Evolutionary conservation across 2,113 vertebrate species (phyloP), one percentile per base, ranked within the genome.

Genomic region (Arenaria interpres): DNA sequence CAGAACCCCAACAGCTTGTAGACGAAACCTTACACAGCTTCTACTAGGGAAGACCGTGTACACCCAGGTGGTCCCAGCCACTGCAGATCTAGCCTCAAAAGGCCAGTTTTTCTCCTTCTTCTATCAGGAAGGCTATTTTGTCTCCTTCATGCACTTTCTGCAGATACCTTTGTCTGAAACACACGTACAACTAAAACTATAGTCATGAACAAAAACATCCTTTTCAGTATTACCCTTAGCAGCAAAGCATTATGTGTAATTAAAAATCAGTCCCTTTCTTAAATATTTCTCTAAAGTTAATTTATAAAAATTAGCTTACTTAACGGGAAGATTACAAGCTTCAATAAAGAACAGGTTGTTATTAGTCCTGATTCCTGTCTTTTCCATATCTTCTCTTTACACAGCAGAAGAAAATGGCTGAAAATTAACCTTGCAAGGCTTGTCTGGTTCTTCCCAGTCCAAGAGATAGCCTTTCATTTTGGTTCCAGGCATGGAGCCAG

Each of bases 401-500:
- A 88, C 68, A 75, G 46, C 19, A 86, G 53, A 75, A n/a, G 62
- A 92, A 90, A 93, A 90, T 82, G 79, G 68, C 33, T 86, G 60
- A 67, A 90, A 94, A 89, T 89, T 60, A 88, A 60, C 74, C 66
- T 87, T 78, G 43, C 41, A n/a, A 69, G 68, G 22, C 56, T 94
- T 66, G 41, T 73, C 73, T 87, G 68, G 59, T n/a, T 93, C 93
- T 84, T 87, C 46, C n/a, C 51, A 68, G 79, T 46, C 72, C 93
- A 86, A 86, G 16, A 90, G 77, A 84, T 48, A 81, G 45, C 39
- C 73, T 86, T 90, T 92, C 39, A 81, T 59, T 88, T 62, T 43
- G 75, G 75, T 84, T 67, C 60, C 39, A 82, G 94, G 95, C 93
- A 37, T 6, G 10, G 27, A 92, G 94, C 90, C 88, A 93, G 80